Evolutionary conservation across 2,888 invertebrate genomes (phyloP), one percentile per base, ranked within the genome.

Genomic region (Portevinia maculata): DNA sequence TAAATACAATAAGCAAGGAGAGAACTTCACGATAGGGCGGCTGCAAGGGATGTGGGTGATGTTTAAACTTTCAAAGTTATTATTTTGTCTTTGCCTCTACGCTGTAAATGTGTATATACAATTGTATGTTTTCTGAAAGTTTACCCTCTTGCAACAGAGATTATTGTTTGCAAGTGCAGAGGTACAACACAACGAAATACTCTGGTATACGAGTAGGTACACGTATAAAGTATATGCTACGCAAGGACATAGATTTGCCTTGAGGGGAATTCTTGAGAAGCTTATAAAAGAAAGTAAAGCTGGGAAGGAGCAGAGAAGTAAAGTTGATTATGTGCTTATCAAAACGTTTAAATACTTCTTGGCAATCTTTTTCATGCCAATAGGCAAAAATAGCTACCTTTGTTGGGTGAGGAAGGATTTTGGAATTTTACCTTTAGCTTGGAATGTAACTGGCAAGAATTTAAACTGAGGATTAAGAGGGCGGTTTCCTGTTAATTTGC

Each of bases 311-410:
- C 30, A 11, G 48, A 37, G 48, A 9, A 39, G 44, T 32, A 73
- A 83, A 83, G 76, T 83, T 83, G 83, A 83, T 83, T 83, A 78
- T 76, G 83, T 78, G 71, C 83, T 83, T 83, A 83, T 83, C 83
- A 83, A 83, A 78, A 78, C 78, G 71, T 83, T 83, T 78, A 83
- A 83, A 83, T 83, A 71, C 71, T 83, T 44, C 41, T 52, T 71
- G 50, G 65, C 59, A 55, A 64, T 74, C 70, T 62, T 74, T 76
- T 75, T 71, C 65, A 71, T 75, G 83, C 65, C 67, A 83, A 83
- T 76, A 67, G 78, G 62, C 62, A 67, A 53, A 78, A 76, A 76
- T 83, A 83, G 83, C 71, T 78, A 65, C 64, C 55, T 46, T 15
- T 50, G 11, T 5, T 8, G 8, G 6, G 28, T 32, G 52, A 15